Conservation (phyloP, 2,888 invertebrate species). For the Pristionchus entomophagus region DNA sequence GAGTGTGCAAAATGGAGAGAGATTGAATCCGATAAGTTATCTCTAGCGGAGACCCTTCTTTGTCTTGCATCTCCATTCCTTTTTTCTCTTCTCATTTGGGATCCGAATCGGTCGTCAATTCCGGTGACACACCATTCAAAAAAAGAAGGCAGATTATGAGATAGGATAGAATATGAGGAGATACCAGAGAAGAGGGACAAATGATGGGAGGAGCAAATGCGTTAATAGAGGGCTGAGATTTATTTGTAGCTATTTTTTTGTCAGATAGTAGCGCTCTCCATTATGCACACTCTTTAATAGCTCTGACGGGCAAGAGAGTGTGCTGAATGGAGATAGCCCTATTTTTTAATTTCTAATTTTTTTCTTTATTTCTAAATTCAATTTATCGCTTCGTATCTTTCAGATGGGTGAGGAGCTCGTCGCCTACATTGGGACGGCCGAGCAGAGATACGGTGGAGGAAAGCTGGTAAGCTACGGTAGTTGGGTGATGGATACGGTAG, state of each 20-base stretch:
- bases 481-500: not conserved
- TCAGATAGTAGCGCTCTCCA: not conserved
- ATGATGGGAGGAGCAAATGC: not conserved
- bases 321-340: not conserved
- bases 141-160: not conserved
- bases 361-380: not conserved
- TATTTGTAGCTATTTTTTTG: not conserved
- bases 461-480: slow-evolving; percentile 16
- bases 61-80: not conserved
- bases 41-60: too few relatives aligned
- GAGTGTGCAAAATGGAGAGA: too few relatives aligned
- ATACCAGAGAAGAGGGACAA: not conserved
- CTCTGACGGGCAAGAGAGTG: not conserved
- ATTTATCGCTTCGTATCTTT: not conserved
- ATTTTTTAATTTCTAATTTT: not conserved
- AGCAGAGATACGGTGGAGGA: not conserved
- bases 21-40: too few relatives aligned
- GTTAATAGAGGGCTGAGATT: not conserved
- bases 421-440: slow-evolving; percentile 10
- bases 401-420: slow-evolving; percentile 23
- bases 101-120: not conserved
- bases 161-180: not conserved
- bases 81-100: not conserved
- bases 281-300: not conserved
- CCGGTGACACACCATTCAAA: slow-evolving; percentile 9